phyloP scores from a whole-genome alignment of 2,888 invertebrate genomes.

The Agriopis leucophaearia region DNA sequence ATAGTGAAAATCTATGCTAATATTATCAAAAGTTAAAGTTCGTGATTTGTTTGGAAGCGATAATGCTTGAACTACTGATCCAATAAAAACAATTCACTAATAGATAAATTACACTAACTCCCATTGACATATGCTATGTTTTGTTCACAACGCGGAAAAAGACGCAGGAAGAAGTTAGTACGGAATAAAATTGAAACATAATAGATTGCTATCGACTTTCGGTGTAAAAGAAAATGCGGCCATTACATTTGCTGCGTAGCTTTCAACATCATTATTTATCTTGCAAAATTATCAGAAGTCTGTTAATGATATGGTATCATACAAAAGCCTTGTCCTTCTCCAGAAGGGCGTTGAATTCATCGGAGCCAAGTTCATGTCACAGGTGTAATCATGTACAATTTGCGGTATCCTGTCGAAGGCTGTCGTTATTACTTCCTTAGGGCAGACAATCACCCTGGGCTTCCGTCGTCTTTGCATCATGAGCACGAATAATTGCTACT shows the following conservation, averaged over 20 bases:
- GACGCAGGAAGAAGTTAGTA: neutral
- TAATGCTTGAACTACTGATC: no score
- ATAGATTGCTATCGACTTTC: neutral
- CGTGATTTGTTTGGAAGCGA: no score
- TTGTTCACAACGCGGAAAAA: no score
- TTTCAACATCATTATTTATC: neutral
- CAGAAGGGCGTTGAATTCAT: slow-evolving; percentile 33
- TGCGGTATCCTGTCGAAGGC: slow-evolving; percentile 52
- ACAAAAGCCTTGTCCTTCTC: slow-evolving; percentile 35
- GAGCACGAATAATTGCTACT: slow-evolving; percentile 11
- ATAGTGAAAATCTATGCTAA: neutral
- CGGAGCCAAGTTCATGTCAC: slow-evolving; percentile 37
- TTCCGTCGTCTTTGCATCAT: slow-evolving; percentile 31
- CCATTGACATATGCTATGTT: no score
- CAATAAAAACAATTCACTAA: no score
- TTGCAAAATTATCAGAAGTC: neutral
- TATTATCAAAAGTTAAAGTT: no score
- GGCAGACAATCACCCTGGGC: slow-evolving; percentile 12
- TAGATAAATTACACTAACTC: no score
- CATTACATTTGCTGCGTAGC: no score
- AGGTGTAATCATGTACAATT: slow-evolving; percentile 48
- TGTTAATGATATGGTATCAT: slow-evolving; percentile 6
- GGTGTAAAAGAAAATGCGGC: no score
- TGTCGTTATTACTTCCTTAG: slow-evolving; percentile 43
- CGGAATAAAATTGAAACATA: neutral